Percentiles rank a stretch among this genome's conserved stretches.
These are phyloP conservation scores for Melitaea cinxia DNA, from an alignment of 1,140 invertebrate genomes.

Conservation along the genomic window DNA sequence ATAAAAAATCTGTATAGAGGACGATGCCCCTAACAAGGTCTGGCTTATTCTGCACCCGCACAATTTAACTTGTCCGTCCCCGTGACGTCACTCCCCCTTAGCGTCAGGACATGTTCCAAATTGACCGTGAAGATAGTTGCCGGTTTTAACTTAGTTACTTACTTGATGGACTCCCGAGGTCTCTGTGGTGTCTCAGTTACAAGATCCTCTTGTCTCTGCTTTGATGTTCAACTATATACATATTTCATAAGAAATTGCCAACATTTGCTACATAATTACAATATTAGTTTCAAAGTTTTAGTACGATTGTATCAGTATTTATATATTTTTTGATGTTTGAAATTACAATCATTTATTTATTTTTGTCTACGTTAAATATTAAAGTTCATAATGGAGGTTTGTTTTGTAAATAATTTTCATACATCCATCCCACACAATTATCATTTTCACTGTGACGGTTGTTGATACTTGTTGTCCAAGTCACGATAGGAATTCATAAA, in stretches of 20 bases:
- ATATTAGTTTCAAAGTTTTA: background rate
- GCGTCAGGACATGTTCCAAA: slow-evolving; percentile 41
- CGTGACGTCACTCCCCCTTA: slow-evolving; percentile 32
- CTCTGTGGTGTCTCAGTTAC: slow-evolving; percentile 8
- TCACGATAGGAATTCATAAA: too few species aligned
- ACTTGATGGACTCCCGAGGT: slow-evolving; percentile 14
- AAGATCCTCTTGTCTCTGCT: slow-evolving; percentile 2
- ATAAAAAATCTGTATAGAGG: background rate
- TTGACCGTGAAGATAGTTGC: slow-evolving; percentile 52
- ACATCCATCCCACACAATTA: too few species aligned
- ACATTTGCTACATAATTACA: background rate
- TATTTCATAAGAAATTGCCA: background rate
- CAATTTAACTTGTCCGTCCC: slow-evolving; percentile 33
- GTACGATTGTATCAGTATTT: background rate
- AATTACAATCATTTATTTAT: background rate
- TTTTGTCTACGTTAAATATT: too few species aligned
- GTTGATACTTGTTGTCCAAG: too few species aligned
- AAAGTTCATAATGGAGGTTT: too few species aligned
- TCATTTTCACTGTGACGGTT: too few species aligned
- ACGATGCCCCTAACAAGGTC: background rate
- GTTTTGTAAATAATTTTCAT: too few species aligned
- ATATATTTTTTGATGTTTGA: background rate
- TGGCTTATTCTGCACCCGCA: slow-evolving; percentile 23
- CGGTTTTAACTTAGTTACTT: slow-evolving; percentile 25
- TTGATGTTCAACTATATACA: slow-evolving; percentile 6